Evolutionary conservation across 2,113 vertebrate species (phyloP).

Genomic region (Carassius gibelio): DNA sequence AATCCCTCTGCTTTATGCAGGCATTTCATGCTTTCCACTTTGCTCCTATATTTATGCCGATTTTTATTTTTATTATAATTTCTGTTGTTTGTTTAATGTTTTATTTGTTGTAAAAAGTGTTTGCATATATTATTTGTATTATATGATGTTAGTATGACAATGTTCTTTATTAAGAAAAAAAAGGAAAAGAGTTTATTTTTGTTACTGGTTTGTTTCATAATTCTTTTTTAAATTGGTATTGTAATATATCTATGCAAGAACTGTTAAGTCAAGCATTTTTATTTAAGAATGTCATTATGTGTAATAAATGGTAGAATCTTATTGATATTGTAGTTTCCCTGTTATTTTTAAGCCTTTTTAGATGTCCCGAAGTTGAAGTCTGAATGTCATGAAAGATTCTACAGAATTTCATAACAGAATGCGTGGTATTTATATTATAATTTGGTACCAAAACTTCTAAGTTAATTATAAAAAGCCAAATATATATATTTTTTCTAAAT

Average conservation of each 20-base stretch:
- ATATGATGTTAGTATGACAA: constrained; percentile 99
- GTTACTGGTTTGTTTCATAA: constrained; percentile 99
- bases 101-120: constrained; percentile 93
- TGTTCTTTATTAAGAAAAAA: constrained; percentile 99
- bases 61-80: constrained; percentile 60
- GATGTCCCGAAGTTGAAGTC: not conserved
- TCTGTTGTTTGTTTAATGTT: constrained; percentile 75
- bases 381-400: not conserved
- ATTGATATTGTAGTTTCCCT: constrained; percentile 73
- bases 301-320: constrained; percentile 99
- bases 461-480: too few relatives aligned
- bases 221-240: constrained; percentile 99
- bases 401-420: not conserved
- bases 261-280: constrained; percentile 99
- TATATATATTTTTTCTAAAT: too few relatives aligned
- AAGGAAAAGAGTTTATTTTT: constrained; percentile 99
- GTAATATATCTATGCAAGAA: constrained; percentile 99
- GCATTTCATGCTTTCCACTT: constrained; percentile 67
- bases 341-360: constrained; percentile 40
- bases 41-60: constrained; percentile 60
- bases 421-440: too few relatives aligned
- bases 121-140: constrained; percentile 99
- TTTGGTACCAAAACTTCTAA: not conserved
- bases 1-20: constrained; percentile 53
- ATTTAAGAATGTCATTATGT: constrained; percentile 99